Percentiles rank a stretch among this genome's conserved stretches.
Conservation (phyloP, 2,113 vertebrate species). For the Trochalopteron elliotii region DNA sequence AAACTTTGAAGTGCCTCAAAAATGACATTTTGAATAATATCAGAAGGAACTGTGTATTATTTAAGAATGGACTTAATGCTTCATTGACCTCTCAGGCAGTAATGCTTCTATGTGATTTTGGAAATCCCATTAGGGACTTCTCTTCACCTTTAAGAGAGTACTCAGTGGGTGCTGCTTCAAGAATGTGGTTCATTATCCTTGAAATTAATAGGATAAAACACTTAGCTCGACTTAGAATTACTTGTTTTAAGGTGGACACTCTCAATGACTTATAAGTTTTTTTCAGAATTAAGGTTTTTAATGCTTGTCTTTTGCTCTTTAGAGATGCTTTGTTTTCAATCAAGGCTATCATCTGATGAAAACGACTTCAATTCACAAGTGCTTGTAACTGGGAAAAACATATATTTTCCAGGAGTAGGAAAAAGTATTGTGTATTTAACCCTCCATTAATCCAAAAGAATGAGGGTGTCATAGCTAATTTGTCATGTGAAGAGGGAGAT, state of each 20-base stretch:
- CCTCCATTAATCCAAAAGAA: not conserved
- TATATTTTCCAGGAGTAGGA: not conserved
- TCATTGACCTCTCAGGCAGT: not conserved
- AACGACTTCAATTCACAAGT: not conserved
- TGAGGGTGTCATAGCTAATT: not conserved
- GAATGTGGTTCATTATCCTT: not conserved
- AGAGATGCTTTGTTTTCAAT: not conserved
- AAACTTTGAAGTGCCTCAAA: conserved; percentile 34
- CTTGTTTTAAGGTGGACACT: not conserved
- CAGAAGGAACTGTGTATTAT: not conserved
- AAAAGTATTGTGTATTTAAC: not conserved
- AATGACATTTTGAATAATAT: conserved; percentile 36
- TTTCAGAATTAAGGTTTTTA: not conserved
- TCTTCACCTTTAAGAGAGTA: conserved; percentile 11
- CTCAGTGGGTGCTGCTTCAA: not conserved
- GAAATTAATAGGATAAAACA: conserved; percentile 11
- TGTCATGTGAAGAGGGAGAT: not conserved
- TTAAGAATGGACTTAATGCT: conserved; percentile 35
- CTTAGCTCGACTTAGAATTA: not conserved
- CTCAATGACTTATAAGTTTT: not conserved
- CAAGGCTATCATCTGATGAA: not conserved
- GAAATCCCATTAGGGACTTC: conserved; percentile 21
- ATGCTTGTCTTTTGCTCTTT: not conserved
- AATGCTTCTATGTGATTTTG: not conserved
- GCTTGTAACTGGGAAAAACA: not conserved